A percentile compares a stretch with the other conserved stretches of the same genome.
Evolutionary conservation across 2,113 vertebrate genomes (phyloP).

Genomic region (Tauraco erythrolophus): DNA sequence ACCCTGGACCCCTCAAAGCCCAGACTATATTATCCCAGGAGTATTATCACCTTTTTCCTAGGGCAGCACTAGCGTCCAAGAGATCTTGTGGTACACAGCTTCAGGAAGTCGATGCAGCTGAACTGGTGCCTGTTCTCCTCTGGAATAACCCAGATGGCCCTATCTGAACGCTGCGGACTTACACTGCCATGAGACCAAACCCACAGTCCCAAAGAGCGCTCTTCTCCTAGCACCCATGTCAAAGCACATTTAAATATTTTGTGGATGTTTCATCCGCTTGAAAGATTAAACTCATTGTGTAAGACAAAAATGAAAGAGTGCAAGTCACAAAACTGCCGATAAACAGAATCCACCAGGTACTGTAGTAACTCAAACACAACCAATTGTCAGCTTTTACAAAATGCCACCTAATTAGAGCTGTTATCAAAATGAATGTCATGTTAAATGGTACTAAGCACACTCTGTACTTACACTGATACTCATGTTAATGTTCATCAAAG

Average conservation of each 20-base stretch:
- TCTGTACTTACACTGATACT: slow-evolving; percentile 57
- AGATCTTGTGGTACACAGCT: background rate
- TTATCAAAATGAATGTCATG: slow-evolving; percentile 60
- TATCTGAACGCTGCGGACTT: background rate
- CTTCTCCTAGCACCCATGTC: background rate
- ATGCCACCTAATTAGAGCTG: slow-evolving; percentile 45
- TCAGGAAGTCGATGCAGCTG: background rate
- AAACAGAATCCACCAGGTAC: background rate
- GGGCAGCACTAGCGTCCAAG: background rate
- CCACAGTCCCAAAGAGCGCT: background rate
- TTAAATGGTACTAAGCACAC: slow-evolving; percentile 68
- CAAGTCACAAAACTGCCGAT: background rate
- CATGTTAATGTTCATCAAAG: slow-evolving; percentile 67
- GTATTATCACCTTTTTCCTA: background rate
- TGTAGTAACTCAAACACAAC: background rate
- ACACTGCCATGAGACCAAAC: background rate
- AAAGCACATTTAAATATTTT: background rate
- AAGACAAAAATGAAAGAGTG: background rate
- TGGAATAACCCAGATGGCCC: background rate
- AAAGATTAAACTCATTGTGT: background rate
- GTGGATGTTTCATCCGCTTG: background rate
- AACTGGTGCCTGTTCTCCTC: background rate
- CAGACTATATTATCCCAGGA: background rate
- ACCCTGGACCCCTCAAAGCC: background rate
- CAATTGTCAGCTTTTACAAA: background rate